A percentile compares a stretch with the other conserved stretches of the same genome.
Conservation (phyloP, 2,797 vertebrate genomes). For the Pyrocephalus nanus region DNA sequence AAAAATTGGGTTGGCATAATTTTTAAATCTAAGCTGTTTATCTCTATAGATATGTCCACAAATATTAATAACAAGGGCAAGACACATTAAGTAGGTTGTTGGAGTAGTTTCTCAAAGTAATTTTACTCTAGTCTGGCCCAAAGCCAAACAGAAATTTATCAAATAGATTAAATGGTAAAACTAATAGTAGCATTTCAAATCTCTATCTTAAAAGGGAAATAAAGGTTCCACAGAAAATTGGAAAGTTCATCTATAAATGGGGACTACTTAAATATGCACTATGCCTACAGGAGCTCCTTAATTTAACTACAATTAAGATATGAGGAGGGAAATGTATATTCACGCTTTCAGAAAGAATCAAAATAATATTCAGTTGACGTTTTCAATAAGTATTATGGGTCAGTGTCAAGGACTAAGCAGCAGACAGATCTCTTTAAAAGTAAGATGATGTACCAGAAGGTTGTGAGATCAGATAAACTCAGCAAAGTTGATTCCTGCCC, state of each 20-base stretch:
- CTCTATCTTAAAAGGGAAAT: constrained; percentile 18
- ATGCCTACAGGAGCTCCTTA: background rate
- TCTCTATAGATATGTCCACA: background rate
- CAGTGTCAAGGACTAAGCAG: background rate
- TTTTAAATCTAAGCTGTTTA: background rate
- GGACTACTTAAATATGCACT: background rate
- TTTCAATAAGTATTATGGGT: background rate
- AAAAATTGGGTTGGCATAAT: background rate
- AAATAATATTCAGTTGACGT: background rate
- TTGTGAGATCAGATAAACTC: background rate
- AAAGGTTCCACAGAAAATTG: background rate
- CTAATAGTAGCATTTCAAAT: background rate
- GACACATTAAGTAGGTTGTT: background rate
- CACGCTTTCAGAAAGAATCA: background rate
- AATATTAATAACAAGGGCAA: background rate
- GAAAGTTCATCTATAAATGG: constrained; percentile 11
- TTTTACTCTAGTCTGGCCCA: constrained; percentile 1
- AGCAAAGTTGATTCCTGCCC: background rate
- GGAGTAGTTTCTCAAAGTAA: constrained; percentile 20
- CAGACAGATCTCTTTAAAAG: background rate
- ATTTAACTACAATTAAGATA: constrained; percentile 1
- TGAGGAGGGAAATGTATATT: background rate
- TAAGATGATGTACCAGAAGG: background rate
- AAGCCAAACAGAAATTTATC: constrained; percentile 34
- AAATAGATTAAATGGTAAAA: constrained; percentile 31